These are phyloP conservation scores for Adineta ricciae DNA, from an alignment of 2,888 invertebrate species.

Conservation along the genomic window DNA sequence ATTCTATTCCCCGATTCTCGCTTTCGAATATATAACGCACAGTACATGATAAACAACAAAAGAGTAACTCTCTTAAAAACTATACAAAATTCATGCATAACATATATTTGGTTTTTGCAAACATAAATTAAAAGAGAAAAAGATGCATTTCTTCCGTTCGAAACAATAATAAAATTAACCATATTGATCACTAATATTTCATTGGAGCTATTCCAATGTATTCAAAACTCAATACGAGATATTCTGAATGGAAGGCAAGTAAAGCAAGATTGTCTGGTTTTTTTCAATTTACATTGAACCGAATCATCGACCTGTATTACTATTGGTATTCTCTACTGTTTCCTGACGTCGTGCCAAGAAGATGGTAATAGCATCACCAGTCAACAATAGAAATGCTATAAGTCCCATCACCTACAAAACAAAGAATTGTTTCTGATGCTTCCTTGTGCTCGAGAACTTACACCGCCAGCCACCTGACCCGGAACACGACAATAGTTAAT, in stretches of 20 bases:
- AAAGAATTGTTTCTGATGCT: background rate
- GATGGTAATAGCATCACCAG: background rate
- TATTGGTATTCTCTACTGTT: background rate
- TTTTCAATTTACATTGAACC: background rate
- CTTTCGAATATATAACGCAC: no score
- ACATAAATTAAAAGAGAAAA: background rate
- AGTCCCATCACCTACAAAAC: background rate
- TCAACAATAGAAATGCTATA: background rate
- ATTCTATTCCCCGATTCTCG: no score
- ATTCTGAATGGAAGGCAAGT: no score
- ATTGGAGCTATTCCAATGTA: background rate
- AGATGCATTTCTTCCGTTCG: background rate
- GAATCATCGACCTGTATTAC: background rate
- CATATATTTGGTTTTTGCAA: background rate
- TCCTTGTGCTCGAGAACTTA: background rate
- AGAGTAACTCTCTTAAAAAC: background rate
- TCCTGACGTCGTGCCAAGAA: background rate
- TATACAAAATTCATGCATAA: background rate
- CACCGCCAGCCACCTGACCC: background rate
- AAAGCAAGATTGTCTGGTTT: no score
- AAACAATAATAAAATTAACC: background rate
- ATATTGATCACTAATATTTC: background rate
- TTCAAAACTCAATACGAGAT: background rate
- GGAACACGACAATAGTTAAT: background rate
- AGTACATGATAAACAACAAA: no score